Evolutionary conservation across 2,888 invertebrate genomes (phyloP).

Genomic region (Trachelus troglodyta): DNA sequence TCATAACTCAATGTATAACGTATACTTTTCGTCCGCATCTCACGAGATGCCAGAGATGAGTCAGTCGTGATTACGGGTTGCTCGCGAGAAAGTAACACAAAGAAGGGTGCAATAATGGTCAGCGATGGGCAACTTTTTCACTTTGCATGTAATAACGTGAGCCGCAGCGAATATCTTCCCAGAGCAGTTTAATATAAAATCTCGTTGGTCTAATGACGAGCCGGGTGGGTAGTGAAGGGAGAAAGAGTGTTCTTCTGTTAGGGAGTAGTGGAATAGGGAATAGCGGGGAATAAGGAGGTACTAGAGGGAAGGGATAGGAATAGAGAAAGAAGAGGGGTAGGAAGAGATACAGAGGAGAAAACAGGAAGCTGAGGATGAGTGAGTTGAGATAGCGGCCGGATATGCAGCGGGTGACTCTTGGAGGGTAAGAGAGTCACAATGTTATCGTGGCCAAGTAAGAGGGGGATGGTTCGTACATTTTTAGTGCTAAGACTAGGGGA

Average conservation of each 20-base stretch:
- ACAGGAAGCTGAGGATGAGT: background rate
- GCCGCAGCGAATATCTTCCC: conserved; percentile 14
- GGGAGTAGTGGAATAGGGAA: background rate
- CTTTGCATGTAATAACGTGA: conserved; percentile 33
- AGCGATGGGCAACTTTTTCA: conserved; percentile 44
- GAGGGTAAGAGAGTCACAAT: conserved; percentile 5
- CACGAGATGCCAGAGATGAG: background rate
- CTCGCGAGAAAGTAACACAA: conserved; percentile 1
- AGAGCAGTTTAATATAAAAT: conserved; percentile 33
- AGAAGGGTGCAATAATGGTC: conserved; percentile 33
- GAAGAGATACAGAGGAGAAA: background rate
- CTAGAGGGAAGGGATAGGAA: conserved; percentile 15
- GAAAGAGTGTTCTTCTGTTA: background rate
- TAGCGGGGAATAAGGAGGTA: conserved; percentile 14
- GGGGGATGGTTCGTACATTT: background rate
- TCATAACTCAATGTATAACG: background rate
- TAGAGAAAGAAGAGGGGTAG: background rate
- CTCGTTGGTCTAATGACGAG: conserved; percentile 34
- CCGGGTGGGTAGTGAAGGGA: conserved; percentile 1
- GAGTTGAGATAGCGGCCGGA: conserved; percentile 19
- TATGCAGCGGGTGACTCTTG: conserved; percentile 2
- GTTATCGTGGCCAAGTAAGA: background rate
- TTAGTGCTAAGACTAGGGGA: background rate
- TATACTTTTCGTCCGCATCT: background rate
- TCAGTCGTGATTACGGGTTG: background rate